Percentiles rank a stretch among this genome's conserved stretches.
Evolutionary conservation across 2,113 vertebrate genomes (phyloP).

Genomic region (Prochilodus magdalenae): DNA sequence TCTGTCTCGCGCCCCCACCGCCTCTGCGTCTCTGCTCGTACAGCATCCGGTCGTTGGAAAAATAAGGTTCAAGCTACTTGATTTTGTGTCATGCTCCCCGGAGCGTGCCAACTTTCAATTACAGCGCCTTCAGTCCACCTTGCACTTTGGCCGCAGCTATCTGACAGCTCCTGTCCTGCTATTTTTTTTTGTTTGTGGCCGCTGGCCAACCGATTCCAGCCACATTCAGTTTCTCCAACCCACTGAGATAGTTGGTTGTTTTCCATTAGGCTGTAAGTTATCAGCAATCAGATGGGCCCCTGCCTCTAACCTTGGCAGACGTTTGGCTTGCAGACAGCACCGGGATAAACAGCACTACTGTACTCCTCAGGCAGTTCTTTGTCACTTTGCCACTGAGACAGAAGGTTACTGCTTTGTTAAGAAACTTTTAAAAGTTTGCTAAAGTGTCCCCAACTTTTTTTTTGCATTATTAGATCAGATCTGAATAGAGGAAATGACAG

Average conservation of each 20-base stretch:
- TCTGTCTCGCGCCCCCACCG: constrained; percentile 53
- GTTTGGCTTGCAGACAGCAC: constrained; percentile 31
- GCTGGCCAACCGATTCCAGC: constrained; percentile 72
- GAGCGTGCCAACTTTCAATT: constrained; percentile 84
- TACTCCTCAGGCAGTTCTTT: neutral
- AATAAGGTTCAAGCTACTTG: constrained; percentile 62
- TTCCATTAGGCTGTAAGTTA: constrained; percentile 56
- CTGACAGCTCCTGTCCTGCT: constrained; percentile 61
- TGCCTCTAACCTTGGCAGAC: constrained; percentile 39
- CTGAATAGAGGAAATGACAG: neutral
- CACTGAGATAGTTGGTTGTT: constrained; percentile 70
- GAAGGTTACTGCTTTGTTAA: constrained; percentile 8
- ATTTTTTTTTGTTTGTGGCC: constrained; percentile 75
- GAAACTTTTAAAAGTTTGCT: constrained; percentile 34
- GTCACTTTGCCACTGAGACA: constrained; percentile 10
- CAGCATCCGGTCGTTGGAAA: constrained; percentile 64
- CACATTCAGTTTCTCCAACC: constrained; percentile 69
- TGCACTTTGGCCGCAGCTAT: constrained; percentile 65
- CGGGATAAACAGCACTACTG: constrained; percentile 33
- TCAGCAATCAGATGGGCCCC: constrained; percentile 52
- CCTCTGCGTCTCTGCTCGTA: constrained; percentile 58
- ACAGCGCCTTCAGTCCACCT: constrained; percentile 71
- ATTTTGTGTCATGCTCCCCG: constrained; percentile 78
- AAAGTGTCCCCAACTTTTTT: no score
- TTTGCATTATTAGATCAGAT: neutral